Base-by-base conservation (phyloP, 2,888 invertebrate species). In the Eupithecia centaureata region DNA sequence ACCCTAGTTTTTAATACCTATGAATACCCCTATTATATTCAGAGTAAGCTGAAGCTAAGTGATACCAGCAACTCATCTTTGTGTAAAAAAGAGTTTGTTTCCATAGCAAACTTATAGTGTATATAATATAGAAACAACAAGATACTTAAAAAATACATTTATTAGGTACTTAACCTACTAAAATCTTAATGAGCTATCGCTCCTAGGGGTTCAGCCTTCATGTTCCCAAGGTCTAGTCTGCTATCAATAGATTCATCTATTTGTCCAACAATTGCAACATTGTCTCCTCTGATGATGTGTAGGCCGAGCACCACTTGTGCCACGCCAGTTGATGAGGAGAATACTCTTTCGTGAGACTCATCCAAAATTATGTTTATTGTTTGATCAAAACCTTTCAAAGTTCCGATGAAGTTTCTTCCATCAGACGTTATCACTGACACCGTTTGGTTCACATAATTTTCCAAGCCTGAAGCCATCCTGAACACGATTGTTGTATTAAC, bases 271-370 rank as follows among this genome's bases (percentile, higher is more conserved):
- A 97, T 95, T 4, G 97, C 97, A 94, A 99, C 98, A 93, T 99
- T 99, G 85, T 99, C 99, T 70, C 99, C 99, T 80, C 99, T 95
- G 77, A 99, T 98, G 74, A 99, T 99, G 86, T 99, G 99, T 63
- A 99, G 94, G 27, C 99, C 99, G 56, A 99, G 94, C 67, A 98
- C 97, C 67, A 99, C 99, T 78, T 93, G 93, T 51, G 92, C 92
- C 38, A 99, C 97, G 33, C 99, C 99, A 76, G 97, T 95, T 1
- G 96, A 95, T 12, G 97, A 96, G 60, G 98, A 99, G 90, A 98
- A 99, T n/a, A 99, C 99, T 80, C 99, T 94, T 89, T 99, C 99
- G 84, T 99, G 99, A 38, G 99, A 98, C 89, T 99, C 99, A 84
- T 99, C 99, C 74, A 99, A 93, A 80, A 99, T 99, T 75, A 99